These are phyloP conservation scores for Hirundo rustica DNA, from an alignment of 2,797 vertebrate genomes.

Conservation along the genomic window DNA sequence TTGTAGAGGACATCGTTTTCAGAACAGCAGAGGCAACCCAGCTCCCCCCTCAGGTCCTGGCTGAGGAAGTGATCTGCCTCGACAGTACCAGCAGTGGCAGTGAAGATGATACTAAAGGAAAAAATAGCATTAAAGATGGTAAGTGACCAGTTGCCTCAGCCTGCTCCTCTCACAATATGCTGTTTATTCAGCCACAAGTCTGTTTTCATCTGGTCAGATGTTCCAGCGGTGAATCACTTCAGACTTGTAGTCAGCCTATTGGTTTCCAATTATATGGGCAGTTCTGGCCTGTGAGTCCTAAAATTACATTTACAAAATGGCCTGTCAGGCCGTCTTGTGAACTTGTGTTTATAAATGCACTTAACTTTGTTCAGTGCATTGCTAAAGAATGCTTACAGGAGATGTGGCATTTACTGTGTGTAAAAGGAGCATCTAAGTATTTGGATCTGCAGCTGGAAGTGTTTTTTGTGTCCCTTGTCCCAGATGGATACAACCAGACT, in stretches of 20 bases:
- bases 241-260: not conserved
- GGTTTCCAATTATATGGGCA: not conserved
- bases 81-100: constrained; percentile 87
- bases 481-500: not conserved
- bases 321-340: not conserved
- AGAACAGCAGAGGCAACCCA: constrained; percentile 85
- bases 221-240: not conserved
- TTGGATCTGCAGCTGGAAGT: not conserved
- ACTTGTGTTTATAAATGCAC: not conserved
- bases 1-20: constrained; percentile 83
- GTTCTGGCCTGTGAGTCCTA: not conserved
- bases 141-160: constrained; percentile 33
- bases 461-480: not conserved
- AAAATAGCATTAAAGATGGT: constrained; percentile 78
- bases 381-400: not conserved
- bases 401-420: not conserved
- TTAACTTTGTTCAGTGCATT: not conserved
- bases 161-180: not conserved
- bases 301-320: not conserved
- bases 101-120: constrained; percentile 84
- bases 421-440: not conserved
- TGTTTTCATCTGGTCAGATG: not conserved
- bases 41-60: constrained; percentile 80
- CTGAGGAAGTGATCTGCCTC: constrained; percentile 95
- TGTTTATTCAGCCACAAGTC: not conserved